Evolutionary conservation across 1,140 invertebrate genomes (phyloP), one percentile per base, ranked within the genome.

Genomic region (Campoletis sonorensis): DNA sequence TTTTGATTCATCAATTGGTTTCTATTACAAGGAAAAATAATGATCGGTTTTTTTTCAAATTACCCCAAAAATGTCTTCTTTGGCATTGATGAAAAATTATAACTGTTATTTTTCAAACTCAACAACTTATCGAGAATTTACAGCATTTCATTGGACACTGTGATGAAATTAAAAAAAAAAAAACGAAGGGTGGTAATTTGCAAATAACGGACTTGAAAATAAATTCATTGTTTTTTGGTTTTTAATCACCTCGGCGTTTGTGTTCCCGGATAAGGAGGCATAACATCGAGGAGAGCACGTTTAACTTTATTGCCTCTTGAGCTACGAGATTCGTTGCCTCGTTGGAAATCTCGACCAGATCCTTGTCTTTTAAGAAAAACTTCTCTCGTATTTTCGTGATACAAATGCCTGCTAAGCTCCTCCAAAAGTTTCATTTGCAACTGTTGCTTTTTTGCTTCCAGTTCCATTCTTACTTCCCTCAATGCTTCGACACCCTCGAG

Each of bases 401-500:
- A 97, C 61, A 97, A 93, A 89, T 97, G 95, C 71, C 93, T 92
- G 83, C 94, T 95, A 16, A 97, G 89, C 89, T 97, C 96, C 81
- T 96, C 94, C 58, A 96, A 92, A 68, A 97, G 86, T 82, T 93
- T 94, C 45, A 94, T 91, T 89, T 96, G 95, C 1, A 97, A 87
- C 90, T 95, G 94, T 92, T 96, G 94, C 88, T 96, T 96, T 83
- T 95, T 95, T 23, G 93, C 85, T 83, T 95, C 94, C 30, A 98
- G 90, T 86, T 97, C 96, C 33, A 89, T 89, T 82, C 94, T 93
- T 11, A 97, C 93, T 89, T 98, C 96, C 85, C 95, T 93, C 40
- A 98, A 91, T 26, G 96, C 97, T 85, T 97, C 96, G 0, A 98
- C 96, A 68, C 94, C 95, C 73, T 95, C 94, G 61, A 98, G 91